Evolutionary conservation across 2,797 vertebrate genomes (phyloP).

Genomic region (Epinephelus coioides): DNA sequence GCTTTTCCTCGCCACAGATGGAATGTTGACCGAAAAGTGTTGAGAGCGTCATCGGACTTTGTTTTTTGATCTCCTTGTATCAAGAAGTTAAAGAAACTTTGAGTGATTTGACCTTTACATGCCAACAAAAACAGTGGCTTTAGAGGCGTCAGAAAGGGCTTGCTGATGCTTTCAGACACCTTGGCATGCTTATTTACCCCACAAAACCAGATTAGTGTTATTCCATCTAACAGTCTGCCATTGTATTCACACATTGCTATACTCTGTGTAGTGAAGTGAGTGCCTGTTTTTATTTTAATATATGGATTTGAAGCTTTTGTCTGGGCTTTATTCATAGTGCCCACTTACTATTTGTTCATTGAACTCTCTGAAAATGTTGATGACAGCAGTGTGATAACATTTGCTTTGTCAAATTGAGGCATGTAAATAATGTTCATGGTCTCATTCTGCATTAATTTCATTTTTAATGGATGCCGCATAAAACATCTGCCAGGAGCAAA

Average conservation of each 20-base stretch:
- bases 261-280: slow-evolving; percentile 20
- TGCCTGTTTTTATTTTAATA: slow-evolving; percentile 2
- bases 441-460: not conserved
- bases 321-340: not conserved
- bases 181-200: slow-evolving; percentile 36
- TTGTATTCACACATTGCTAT: slow-evolving; percentile 29
- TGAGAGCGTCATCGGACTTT: slow-evolving; percentile 22
- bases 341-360: not conserved
- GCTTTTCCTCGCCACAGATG: slow-evolving; percentile 39
- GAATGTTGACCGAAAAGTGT: slow-evolving; percentile 40
- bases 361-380: not conserved
- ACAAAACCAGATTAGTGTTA: slow-evolving; percentile 59
- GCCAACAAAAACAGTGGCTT: slow-evolving; percentile 66
- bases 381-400: not conserved
- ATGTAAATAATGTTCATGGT: not conserved
- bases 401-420: not conserved
- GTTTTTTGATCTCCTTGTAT: slow-evolving; percentile 35
- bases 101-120: slow-evolving; percentile 36
- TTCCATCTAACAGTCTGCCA: slow-evolving; percentile 45
- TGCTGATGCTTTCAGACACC: slow-evolving; percentile 49
- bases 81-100: slow-evolving; percentile 51
- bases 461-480: not conserved
- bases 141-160: slow-evolving; percentile 33
- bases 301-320: not conserved
- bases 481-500: slow-evolving; percentile 1